A percentile compares a stretch with the other conserved stretches of the same genome.
These are phyloP conservation scores for Coilia nasus DNA, from an alignment of 2,797 vertebrate genomes.

Conservation along the genomic window DNA sequence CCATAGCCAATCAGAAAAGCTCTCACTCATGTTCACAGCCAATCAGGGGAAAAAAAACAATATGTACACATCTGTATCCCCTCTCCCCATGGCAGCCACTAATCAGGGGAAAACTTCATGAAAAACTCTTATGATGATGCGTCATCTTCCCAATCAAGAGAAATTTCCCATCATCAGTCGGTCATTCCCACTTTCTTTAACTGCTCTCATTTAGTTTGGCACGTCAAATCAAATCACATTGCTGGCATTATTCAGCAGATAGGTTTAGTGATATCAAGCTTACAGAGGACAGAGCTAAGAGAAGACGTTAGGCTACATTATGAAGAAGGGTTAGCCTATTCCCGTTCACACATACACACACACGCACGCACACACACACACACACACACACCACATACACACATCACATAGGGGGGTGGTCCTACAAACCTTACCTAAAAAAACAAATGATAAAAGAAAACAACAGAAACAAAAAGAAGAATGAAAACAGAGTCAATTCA, in stretches of 20 bases:
- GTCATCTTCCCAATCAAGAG: slow-evolving; percentile 18
- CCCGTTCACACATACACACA: slow-evolving; percentile 70
- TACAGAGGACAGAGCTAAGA: slow-evolving; percentile 76
- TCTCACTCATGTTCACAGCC: slow-evolving; percentile 52
- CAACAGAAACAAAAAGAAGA: slow-evolving; percentile 76
- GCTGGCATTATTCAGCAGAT: slow-evolving; percentile 68
- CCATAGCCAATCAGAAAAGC: slow-evolving; percentile 78
- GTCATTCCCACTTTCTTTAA: slow-evolving; percentile 3
- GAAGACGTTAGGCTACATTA: slow-evolving; percentile 80
- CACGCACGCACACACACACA: slow-evolving; percentile 52
- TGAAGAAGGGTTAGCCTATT: slow-evolving; percentile 74
- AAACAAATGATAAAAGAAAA: slow-evolving; percentile 55
- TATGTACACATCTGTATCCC: slow-evolving; percentile 16
- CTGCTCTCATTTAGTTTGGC: slow-evolving; percentile 19
- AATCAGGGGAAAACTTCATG: slow-evolving; percentile 17
- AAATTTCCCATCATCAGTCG: slow-evolving; percentile 11
- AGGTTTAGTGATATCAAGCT: slow-evolving; percentile 81
- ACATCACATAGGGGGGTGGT: slow-evolving; percentile 71
- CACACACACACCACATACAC: slow-evolving; percentile 61
- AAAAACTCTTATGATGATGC: slow-evolving; percentile 7
- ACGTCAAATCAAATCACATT: slow-evolving; percentile 63
- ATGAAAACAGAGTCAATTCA: slow-evolving; percentile 84
- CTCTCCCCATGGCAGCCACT: slow-evolving; percentile 73
- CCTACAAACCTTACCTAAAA: slow-evolving; percentile 87
- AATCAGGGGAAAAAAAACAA: slow-evolving; percentile 43